Evolutionary conservation across 2,113 vertebrate species (phyloP), one percentile per base, ranked within the genome.

Genomic region (Arizona elegans): DNA sequence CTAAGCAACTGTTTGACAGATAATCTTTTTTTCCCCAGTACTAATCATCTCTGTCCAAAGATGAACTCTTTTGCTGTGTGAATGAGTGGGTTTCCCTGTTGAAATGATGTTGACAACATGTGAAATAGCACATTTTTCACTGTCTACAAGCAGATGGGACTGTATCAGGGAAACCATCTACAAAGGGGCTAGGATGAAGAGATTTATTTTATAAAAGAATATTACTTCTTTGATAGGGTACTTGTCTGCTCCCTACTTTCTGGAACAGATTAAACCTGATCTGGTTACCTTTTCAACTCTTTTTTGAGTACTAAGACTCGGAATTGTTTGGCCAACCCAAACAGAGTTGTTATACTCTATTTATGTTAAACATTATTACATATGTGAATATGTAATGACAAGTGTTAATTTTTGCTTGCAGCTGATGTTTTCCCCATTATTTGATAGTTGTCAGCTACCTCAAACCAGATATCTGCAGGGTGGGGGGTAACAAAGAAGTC

Each of bases 311-410:
- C 91, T 88, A 62, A 92, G 8, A 58, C 9, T 0, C 1, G 62
- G 88, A 95, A 95, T 92, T 92, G 21, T 92, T 94, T 94, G 93
- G 21, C 17, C 52, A 43, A 0, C 0, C 59, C 43, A 92, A 94
- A 95, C 92, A 94, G 92, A 87, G 95, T 70, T 93, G 93, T 89
- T 59, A 93, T 90, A 95, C 94, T 85, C 94, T 94, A 21, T 56
- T 56, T 26, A 62, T 62, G 24, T 62, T 62, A 62, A 29, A 62
- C 9, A 62, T 62, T 62, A 26, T 62, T 62, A 62, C 95, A 93
- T 94, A 90, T 88, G 88, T 90, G 23, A 53, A 94, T 91, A 70
- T 92, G 29, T 0, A 1, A 33, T 92, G 65, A 47, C n/a, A 4
- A 86, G 47, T 21, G 33, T 38, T 23, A 5, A 21, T 17, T 33